Evolutionary conservation across 1,140 invertebrate genomes (phyloP).

Genomic region (Pseudomyrmex cubaensis): DNA sequence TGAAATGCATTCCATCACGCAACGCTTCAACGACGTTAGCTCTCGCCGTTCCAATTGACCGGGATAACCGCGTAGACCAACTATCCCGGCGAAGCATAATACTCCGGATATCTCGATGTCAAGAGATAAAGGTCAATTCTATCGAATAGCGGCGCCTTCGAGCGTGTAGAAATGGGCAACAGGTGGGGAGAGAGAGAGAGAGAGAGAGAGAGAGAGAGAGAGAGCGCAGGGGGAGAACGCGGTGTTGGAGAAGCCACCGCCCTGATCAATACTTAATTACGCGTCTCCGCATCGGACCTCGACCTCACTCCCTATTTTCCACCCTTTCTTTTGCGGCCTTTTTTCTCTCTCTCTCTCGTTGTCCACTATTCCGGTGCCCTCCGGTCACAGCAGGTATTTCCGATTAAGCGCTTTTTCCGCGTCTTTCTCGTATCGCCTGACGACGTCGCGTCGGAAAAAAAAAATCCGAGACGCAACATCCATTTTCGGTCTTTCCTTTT

Average conservation of each 20-base stretch:
- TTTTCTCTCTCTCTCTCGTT: background rate
- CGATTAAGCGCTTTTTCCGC: constrained; percentile 47
- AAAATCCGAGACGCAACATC: background rate
- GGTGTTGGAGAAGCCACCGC: constrained; percentile 74
- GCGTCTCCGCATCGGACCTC: constrained; percentile 67
- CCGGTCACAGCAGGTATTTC: constrained; percentile 52
- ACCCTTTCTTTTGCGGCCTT: constrained; percentile 26
- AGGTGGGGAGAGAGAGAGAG: constrained; percentile 70
- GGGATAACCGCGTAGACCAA: constrained; percentile 44
- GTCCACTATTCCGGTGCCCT: background rate
- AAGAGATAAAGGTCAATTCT: constrained; percentile 71
- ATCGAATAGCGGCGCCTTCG: constrained; percentile 68
- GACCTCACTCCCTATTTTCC: constrained; percentile 2
- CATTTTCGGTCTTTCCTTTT: background rate
- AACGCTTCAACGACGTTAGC: constrained; percentile 9
- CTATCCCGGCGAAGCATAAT: constrained; percentile 48
- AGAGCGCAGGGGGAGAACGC: constrained; percentile 5
- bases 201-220: background rate
- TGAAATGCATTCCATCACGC: background rate
- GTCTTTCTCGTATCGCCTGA: background rate
- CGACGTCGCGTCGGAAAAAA: too few relatives aligned
- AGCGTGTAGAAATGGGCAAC: constrained; percentile 74
- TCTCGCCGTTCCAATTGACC: constrained; percentile 36
- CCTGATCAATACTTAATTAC: constrained; percentile 82
- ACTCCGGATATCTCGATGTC: constrained; percentile 44